Base-by-base conservation (phyloP, 1,140 invertebrate genomes). In the Drosophila leontia region DNA sequence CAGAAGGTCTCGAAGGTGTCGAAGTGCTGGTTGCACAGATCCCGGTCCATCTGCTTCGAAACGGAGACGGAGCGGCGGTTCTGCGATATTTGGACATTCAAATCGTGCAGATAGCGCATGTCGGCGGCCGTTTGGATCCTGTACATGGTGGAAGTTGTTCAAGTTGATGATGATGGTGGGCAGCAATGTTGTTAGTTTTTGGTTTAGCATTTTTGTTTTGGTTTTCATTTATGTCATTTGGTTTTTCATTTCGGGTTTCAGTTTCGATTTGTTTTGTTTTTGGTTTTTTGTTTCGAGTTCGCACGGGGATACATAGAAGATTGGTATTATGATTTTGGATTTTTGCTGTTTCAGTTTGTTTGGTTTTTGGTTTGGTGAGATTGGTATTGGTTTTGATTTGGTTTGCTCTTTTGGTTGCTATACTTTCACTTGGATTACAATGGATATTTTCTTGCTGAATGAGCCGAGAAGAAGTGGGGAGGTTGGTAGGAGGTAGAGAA, bases 1-100 rank as follows among this genome's bases (percentile, higher is more conserved):
- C 95, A 96, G 58, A 95, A 94, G 45, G 92, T 93, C 68, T 93
- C 93, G 94, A 95, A 95, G 37, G 95, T 95, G 76, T 94, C 93
- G 87, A 95, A 95, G 82, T 96, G 95, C 75, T 93, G 93, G 64
- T 92, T 93, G 77, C 93, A 93, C 63, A 93, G 93, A 81, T 94
- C 94, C 12, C 93, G 90, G 62, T 96, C 95, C 72, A 93, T 92
- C 61, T 94, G 93, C 78, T 92, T 92, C n/a, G 87, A 76, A 23
- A 91, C 76, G 61, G 81, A 87, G 48, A 82, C 64, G 32, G 87
- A 85, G 57, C 88, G 86, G 12, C 93, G 85, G 39, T 93, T 93
- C 55, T 91, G 82, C 0, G 87, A 84, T 42, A 93, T 92, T 87
- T 93, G 93, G 26, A 79, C 82, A 59, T 93, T 92, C 37, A 93